Evolutionary conservation across 2,888 invertebrate genomes (phyloP).

Genomic region (Epinotia brunnichana): DNA sequence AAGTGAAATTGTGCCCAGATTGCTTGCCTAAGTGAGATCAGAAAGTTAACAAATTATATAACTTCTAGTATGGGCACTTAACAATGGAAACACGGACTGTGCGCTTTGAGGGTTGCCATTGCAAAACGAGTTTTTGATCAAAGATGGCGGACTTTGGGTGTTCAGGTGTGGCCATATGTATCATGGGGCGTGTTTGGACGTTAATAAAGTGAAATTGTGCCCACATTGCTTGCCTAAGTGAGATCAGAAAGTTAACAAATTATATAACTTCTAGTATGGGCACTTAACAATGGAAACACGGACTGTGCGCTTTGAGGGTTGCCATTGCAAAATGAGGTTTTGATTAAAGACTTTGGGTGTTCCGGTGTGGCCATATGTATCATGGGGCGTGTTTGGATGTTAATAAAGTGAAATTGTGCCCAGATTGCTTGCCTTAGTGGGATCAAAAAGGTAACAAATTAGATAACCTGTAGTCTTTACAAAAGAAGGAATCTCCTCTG

Average conservation of each 20-base stretch:
- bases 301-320: conserved; percentile 84
- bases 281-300: conserved; percentile 56
- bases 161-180: conserved; percentile 86
- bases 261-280: no score
- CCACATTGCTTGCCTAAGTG: conserved; percentile 64
- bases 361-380: conserved; percentile 85
- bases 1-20: conserved; percentile 76
- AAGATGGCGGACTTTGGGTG: conserved; percentile 85
- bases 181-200: conserved; percentile 84
- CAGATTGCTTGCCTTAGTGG: conserved; percentile 61
- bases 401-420: conserved; percentile 79
- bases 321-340: conserved; percentile 82
- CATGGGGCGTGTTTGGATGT: conserved; percentile 85
- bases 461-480: no score
- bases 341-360: conserved; percentile 84
- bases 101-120: conserved; percentile 84
- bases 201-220: conserved; percentile 80
- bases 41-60: neutral
- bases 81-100: conserved; percentile 69
- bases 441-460: neutral
- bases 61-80: no score
- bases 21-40: conserved; percentile 56
- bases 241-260: neutral
- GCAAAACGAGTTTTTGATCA: conserved; percentile 82
- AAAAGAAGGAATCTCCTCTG: no score